Evolutionary conservation across 2,888 invertebrate genomes (phyloP), one percentile per base, ranked within the genome.

Genomic region (Lepidochrysops patricia): DNA sequence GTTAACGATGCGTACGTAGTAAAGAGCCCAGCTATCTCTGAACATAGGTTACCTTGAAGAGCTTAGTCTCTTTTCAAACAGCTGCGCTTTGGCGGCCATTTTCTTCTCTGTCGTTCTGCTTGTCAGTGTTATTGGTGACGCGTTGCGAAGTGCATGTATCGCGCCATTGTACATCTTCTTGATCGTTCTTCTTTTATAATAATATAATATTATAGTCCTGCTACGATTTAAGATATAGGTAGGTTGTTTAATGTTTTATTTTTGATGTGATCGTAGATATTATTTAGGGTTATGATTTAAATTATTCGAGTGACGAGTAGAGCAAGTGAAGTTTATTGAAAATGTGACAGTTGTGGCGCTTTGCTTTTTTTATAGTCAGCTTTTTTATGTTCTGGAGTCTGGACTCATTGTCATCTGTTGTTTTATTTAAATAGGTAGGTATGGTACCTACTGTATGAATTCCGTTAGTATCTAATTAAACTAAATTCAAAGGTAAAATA

Each of bases 21-120:
- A 65, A 50, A 57, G 60, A 37, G 52, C 57, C 13, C n/a, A n/a
- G 57, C 32, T 63, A 70, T 77, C 77, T 78, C 74, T 72, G 63
- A 58, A 58, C 35, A 37, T 27, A 56, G 69, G 66, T 57, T 70
- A 62, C 73, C 74, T 82, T 81, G 71, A 68, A 70, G 67, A 63
- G 64, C 67, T 72, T 76, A 75, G 79, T 79, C 75, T 74, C 66
- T 64, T 68, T 74, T 68, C 70, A 73, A n/a, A 68, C 66, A 50
- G 67, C 68, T 68, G 67, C 77, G 82, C 76, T 66, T 71, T 67
- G 78, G 72, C 81, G 68, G 86, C 88, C 86, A 87, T 88, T 86
- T 88, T 87, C 85, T 88, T 89, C 88, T 86, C 83, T 80, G 78
- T 84, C 79, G 75, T 78, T 81, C 82, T 79, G 74, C 77, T 76